These are phyloP conservation scores for Ciconia stormi DNA, from an alignment of 2,113 vertebrate genomes.

Conservation along the genomic window DNA sequence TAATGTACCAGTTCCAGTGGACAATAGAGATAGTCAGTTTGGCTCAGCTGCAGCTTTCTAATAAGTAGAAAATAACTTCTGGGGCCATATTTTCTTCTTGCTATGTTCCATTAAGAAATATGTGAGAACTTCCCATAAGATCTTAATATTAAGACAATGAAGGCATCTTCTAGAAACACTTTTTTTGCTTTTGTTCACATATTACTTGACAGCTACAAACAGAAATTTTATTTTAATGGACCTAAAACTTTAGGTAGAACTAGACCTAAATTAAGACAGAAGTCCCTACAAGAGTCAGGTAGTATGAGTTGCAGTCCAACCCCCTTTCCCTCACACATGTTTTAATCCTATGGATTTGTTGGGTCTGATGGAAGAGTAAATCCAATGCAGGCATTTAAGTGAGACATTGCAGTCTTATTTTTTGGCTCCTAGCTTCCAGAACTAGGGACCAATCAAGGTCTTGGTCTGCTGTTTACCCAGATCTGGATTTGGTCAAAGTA, in stretches of 20 bases:
- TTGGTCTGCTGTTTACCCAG: neutral
- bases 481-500: neutral
- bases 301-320: neutral
- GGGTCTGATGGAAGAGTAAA: neutral
- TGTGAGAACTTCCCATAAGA: neutral
- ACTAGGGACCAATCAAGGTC: neutral
- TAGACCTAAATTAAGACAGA: neutral
- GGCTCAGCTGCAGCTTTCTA: neutral
- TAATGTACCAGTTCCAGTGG: neutral
- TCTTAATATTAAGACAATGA: neutral
- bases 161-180: neutral
- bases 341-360: neutral
- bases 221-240: neutral
- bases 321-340: neutral
- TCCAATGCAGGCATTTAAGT: neutral
- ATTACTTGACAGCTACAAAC: neutral
- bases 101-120: neutral
- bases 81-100: neutral
- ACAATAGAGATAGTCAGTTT: neutral
- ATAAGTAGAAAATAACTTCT: neutral
- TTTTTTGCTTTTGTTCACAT: neutral
- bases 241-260: neutral
- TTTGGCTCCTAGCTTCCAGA: neutral
- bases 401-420: neutral
- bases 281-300: neutral